Evolutionary conservation across 2,113 vertebrate genomes (phyloP).

Genomic region (Chaenocephalus aceratus): DNA sequence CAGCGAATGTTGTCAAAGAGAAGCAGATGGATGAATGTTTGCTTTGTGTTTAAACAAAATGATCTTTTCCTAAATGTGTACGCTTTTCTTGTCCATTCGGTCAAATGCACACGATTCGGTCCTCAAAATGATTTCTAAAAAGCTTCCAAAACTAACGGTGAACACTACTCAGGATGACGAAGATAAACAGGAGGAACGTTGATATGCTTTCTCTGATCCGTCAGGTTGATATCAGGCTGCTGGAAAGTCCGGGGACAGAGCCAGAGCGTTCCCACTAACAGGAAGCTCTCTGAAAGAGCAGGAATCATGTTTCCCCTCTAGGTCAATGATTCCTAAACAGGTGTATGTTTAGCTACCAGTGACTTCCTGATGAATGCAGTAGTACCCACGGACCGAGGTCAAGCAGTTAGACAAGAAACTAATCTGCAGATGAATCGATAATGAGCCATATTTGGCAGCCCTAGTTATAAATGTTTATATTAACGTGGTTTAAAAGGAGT

Average conservation of each 20-base stretch:
- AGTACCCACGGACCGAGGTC: too few species aligned
- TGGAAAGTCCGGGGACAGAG: neutral
- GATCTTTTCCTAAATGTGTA: neutral
- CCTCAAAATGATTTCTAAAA: neutral
- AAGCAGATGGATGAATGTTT: neutral
- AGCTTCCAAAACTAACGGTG: neutral
- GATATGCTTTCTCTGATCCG: too few species aligned
- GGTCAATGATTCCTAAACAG: neutral
- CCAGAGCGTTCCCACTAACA: neutral
- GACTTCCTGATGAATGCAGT: too few species aligned
- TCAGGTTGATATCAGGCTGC: too few species aligned
- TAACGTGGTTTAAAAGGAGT: neutral
- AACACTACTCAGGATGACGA: neutral
- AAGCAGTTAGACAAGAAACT: neutral
- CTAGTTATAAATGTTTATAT: neutral
- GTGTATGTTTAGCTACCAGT: too few species aligned
- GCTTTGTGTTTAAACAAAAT: neutral
- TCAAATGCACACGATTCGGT: neutral
- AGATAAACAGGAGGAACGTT: neutral
- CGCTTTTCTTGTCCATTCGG: neutral
- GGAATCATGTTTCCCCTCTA: neutral
- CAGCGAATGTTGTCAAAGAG: neutral
- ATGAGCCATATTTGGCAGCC: neutral
- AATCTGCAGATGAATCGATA: neutral
- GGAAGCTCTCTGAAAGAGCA: slow-evolving; percentile 7